These are phyloP conservation scores for Gymnopithys bicolor DNA, from an alignment of 2,797 vertebrate genomes.

Conservation along the genomic window DNA sequence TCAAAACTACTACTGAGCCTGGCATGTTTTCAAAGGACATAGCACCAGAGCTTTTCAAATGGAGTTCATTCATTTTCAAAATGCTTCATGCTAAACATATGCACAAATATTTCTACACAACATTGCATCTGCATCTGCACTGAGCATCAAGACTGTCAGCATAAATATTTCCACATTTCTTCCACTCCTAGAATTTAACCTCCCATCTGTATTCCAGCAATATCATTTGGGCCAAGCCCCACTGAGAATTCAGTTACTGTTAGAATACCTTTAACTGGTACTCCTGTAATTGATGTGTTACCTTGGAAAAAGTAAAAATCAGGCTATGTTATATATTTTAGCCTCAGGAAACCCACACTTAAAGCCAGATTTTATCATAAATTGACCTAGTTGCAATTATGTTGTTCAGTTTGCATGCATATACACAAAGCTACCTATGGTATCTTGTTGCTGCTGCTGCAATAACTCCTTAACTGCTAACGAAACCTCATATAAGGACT, in stretches of 20 bases:
- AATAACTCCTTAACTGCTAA: neutral
- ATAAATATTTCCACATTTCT: neutral
- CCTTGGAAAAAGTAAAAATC: neutral
- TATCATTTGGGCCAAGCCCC: neutral
- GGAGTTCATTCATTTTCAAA: neutral
- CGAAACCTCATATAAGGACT: neutral
- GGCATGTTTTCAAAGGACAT: neutral
- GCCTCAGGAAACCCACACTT: neutral
- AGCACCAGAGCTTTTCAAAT: neutral
- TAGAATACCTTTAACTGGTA: neutral
- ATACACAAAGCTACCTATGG: neutral
- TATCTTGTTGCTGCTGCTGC: neutral
- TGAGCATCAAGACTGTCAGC: neutral
- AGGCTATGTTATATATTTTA: neutral
- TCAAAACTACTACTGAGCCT: neutral
- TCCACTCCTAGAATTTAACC: neutral
- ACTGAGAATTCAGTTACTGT: neutral
- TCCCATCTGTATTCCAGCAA: neutral
- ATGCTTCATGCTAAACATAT: neutral
- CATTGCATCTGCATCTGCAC: neutral
- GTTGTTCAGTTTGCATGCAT: accelerated
- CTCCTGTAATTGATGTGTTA: neutral
- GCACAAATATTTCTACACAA: neutral
- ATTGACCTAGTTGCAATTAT: neutral
- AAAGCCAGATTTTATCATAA: neutral